Evolutionary conservation across 53 echinoderm and acorn worm genomes (phyloP).

Genomic region (Pentamera pediparva): DNA sequence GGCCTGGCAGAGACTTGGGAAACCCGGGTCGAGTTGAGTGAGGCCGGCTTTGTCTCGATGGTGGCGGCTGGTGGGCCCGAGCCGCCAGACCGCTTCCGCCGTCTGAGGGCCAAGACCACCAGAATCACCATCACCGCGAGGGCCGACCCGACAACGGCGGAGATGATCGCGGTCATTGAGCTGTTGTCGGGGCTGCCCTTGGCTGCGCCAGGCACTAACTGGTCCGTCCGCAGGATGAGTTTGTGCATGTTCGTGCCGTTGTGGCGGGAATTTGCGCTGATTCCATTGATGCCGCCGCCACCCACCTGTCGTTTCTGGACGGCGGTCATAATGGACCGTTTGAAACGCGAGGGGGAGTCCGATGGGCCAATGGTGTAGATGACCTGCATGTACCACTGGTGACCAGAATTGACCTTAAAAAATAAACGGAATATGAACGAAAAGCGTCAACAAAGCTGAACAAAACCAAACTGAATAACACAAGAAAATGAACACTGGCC

Average conservation of each 20-base stretch:
- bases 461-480: too few species aligned
- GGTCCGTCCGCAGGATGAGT: conserved; percentile 51
- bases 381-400: conserved; percentile 99
- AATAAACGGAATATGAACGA: too few species aligned
- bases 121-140: conserved; percentile 47
- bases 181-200: not conserved
- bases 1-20: conserved; percentile 37
- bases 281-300: conserved; percentile 38
- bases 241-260: conserved; percentile 94
- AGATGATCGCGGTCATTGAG: not conserved
- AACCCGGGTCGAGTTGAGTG: conserved; percentile 36
- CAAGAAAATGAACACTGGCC: too few species aligned
- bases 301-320: conserved; percentile 44
- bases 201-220: not conserved
- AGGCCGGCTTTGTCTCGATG: conserved; percentile 28
- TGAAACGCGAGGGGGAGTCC: conserved; percentile 55
- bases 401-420: conserved; percentile 96
- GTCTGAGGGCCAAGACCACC: conserved; percentile 28
- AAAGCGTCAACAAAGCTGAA: too few species aligned
- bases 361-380: conserved; percentile 92
- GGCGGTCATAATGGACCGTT: conserved; percentile 68
- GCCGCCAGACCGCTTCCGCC: conserved; percentile 31
- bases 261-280: conserved; percentile 45
- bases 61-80: conserved; percentile 14
- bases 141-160: conserved; percentile 15